phyloP scores from a whole-genome alignment of 2,888 invertebrate genomes.

The Coelopa pilipes region DNA sequence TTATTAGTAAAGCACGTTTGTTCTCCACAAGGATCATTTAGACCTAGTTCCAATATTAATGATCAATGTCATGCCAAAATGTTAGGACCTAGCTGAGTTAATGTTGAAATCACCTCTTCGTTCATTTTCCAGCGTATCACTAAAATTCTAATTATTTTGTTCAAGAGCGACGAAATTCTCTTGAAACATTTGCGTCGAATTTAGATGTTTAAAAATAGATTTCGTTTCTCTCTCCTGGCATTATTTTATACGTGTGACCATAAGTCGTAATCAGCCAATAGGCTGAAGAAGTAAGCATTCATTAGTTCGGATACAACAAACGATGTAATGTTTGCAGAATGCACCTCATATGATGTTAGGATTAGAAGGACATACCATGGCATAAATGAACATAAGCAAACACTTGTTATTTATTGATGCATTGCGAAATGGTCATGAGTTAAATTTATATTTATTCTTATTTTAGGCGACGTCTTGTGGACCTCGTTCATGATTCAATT shows the following conservation, averaged over 20 bases:
- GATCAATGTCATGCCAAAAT: neutral
- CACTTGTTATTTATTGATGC: neutral
- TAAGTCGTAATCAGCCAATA: neutral
- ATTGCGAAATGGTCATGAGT: too few species aligned
- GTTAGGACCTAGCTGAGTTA: neutral
- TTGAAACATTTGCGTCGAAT: neutral
- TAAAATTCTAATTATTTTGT: too few species aligned
- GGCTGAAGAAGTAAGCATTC: neutral
- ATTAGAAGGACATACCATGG: too few species aligned
- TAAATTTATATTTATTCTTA: too few species aligned
- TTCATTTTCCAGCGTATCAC: neutral
- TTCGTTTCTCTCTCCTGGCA: neutral
- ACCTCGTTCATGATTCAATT: too few species aligned
- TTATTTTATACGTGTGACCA: neutral
- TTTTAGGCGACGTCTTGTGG: too few species aligned
- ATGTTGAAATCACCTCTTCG: neutral
- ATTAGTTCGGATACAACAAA: too few species aligned
- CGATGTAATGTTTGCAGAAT: too few species aligned
- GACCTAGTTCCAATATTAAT: neutral
- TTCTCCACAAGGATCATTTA: neutral
- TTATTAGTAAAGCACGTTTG: too few species aligned
- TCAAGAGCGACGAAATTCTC: too few species aligned
- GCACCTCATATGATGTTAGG: too few species aligned
- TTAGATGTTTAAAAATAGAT: conserved; percentile 31
- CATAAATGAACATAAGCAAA: neutral